A percentile compares a stretch with the other conserved stretches of the same genome.
phyloP scores from a whole-genome alignment of 2,888 invertebrate genomes.

The Buathra laborator region DNA sequence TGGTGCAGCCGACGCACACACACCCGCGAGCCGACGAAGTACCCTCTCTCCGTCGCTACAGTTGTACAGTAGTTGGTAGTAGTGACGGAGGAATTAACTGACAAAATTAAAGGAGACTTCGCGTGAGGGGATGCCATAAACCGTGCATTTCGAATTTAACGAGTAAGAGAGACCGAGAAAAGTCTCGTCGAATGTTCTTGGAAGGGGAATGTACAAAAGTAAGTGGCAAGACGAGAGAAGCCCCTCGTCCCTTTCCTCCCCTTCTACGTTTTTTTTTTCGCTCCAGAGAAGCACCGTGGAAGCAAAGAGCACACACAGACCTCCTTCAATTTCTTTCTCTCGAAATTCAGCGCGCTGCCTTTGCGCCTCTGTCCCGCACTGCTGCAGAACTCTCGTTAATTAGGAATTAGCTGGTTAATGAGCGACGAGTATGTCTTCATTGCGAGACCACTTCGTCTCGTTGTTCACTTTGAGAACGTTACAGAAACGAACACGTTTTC shows the following conservation, averaged over 20 bases:
- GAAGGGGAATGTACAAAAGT: constrained; percentile 30
- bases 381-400: constrained; percentile 59
- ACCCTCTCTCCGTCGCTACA: neutral
- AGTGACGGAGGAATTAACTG: constrained; percentile 54
- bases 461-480: constrained; percentile 30
- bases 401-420: constrained; percentile 65
- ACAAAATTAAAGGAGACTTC: constrained; percentile 56
- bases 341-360: constrained; percentile 42
- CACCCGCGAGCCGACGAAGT: neutral
- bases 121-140: constrained; percentile 62
- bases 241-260: neutral
- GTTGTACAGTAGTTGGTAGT: constrained; percentile 14
- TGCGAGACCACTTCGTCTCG: constrained; percentile 28
- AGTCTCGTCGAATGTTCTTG: constrained; percentile 31
- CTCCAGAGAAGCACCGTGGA: neutral
- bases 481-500: neutral
- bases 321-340: constrained; percentile 56
- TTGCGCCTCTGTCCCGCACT: neutral
- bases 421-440: constrained; percentile 60
- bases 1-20: neutral
- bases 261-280: neutral
- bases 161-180: constrained; percentile 6
- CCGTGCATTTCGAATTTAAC: constrained; percentile 50
- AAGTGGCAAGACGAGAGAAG: constrained; percentile 41
- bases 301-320: constrained; percentile 13